phyloP scores from a whole-genome alignment of 1,140 invertebrate species.

The Trypoxylus dichotomus region DNA sequence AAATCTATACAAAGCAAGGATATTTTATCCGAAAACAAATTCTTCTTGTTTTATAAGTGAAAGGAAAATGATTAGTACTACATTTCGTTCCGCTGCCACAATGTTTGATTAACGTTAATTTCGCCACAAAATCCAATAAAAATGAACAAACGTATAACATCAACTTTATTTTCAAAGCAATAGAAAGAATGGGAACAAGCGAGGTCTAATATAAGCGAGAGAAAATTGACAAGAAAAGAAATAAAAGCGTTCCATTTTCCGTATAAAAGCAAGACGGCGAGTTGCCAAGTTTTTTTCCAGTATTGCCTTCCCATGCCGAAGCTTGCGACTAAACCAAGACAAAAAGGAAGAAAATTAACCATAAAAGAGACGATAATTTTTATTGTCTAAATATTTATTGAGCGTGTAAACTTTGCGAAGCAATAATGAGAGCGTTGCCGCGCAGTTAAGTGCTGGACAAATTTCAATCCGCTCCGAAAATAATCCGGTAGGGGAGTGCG shows the following conservation, averaged over 20 bases:
- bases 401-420: neutral
- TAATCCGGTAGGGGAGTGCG: too few species aligned
- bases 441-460: neutral
- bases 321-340: neutral
- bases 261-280: neutral
- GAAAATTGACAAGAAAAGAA: slow-evolving; percentile 19
- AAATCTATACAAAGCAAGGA: too few species aligned
- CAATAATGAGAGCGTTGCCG: neutral
- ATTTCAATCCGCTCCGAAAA: neutral
- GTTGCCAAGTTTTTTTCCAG: neutral
- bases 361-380: neutral
- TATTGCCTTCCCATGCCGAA: neutral
- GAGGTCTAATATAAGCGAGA: neutral
- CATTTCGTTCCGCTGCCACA: neutral
- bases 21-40: too few species aligned
- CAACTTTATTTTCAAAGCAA: neutral
- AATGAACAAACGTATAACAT: neutral
- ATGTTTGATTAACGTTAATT: neutral
- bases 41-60: too few species aligned
- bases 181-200: neutral
- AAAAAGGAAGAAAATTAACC: neutral
- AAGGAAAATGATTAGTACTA: neutral
- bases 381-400: neutral
- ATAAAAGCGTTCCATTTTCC: neutral
- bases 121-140: neutral